Percentiles rank a stretch among this genome's conserved stretches.
Evolutionary conservation across 2,113 vertebrate genomes (phyloP).

Genomic region (Chloropsis cyanopogon): DNA sequence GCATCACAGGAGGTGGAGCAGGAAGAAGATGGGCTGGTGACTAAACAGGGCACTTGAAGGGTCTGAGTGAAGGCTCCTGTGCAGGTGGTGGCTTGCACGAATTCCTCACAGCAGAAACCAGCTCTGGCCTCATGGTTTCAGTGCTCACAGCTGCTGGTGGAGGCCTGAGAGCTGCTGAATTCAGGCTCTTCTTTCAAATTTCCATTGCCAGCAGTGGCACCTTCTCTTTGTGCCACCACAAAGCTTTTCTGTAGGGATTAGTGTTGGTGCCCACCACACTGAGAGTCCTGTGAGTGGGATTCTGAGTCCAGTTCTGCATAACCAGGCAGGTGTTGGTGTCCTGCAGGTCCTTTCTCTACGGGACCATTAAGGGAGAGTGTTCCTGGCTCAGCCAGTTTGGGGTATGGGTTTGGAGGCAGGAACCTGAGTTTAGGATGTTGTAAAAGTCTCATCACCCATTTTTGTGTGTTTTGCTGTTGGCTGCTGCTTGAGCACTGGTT

Average conservation of each 20-base stretch:
- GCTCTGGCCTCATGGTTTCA: not conserved
- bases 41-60: conserved; percentile 1
- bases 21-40: not conserved
- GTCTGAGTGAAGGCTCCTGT: not conserved
- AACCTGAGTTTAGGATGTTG: not conserved
- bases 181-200: not conserved
- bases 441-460: not conserved
- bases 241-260: not conserved
- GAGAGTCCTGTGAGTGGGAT: not conserved
- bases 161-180: not conserved
- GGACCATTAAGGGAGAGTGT: not conserved
- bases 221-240: not conserved
- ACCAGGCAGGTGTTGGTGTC: not conserved
- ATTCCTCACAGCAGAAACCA: not conserved
- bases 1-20: conserved; percentile 23
- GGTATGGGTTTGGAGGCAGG: not conserved
- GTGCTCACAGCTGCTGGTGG: not conserved
- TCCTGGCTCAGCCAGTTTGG: not conserved
- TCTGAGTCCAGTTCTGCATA: not conserved
- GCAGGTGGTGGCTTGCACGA: not conserved
- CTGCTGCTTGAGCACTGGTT: not conserved
- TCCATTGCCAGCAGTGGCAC: not conserved
- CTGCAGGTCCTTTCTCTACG: not conserved
- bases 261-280: not conserved
- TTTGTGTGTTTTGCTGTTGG: not conserved